Evolutionary conservation across 2,797 vertebrate genomes (phyloP), one percentile per base, ranked within the genome.

Genomic region (Diplodus sargus): DNA sequence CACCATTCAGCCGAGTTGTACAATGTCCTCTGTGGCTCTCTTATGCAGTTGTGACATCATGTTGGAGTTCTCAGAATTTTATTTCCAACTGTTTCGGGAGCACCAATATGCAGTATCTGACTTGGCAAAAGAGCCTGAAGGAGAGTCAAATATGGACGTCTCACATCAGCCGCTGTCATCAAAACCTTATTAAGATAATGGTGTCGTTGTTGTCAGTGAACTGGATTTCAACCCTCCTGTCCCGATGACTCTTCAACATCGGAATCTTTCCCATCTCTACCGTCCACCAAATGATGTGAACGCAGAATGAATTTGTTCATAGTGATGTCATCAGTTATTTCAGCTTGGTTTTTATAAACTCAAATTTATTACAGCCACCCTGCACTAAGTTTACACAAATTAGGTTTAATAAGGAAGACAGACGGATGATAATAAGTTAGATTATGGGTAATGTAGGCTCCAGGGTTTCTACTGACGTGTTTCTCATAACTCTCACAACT

Each of bases 331-430:
- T 52, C 30, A 6, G 18, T 34, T 22, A 49, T 10, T 2, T n/a
- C 7, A 7, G 5, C 25, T n/a, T 66, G 4, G 18, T 42, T 3
- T 30, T n/a, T n/a, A n/a, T 17, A n/a, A 25, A 11, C 63, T 28
- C 15, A 13, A 65, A 17, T 52, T 80, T 15, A 60, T 64, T n/a
- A 23, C 43, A 51, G 30, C 62, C n/a, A 58, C 23, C 9, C 30
- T 78, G 43, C 18, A 65, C 54, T 42, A 52, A 13, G 23, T 70
- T n/a, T 65, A 10, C 47, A 11, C 53, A 20, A 74, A 52, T 18
- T 5, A 2, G 47, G 18, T 5, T 51, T 1, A 30, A 5, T 34
- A 23, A 14, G n/a, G 39, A 42, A 42, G 11, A 17, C 5, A 6
- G n/a, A 22, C 20, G 2, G 34, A 30, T 69, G 18, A 10, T 56